Evolutionary conservation across 2,888 invertebrate species (phyloP), one percentile per base, ranked within the genome.

Genomic region (Drosophila silvestris): DNA sequence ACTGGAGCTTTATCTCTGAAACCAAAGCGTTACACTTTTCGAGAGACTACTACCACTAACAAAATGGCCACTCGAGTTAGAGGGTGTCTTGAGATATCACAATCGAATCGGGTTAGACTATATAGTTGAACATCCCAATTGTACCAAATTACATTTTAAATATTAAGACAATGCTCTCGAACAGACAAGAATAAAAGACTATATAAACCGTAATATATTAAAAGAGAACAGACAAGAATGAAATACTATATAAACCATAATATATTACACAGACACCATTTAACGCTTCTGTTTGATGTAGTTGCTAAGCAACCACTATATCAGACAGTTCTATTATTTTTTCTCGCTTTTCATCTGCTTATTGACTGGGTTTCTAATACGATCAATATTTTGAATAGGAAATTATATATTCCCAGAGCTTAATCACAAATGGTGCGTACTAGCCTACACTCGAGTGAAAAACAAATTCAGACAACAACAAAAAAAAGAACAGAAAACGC

Each of bases 401-500:
- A 14, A 7, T 47, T 7, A 7, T 14, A 14, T 26, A 16, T 2
- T 7, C 26, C 9, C 1, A 16, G 7, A 47, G 16, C 26, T 54
- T 4, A 6, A 26, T 26, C 16, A 22, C 16, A 35, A 10, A 19
- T 10, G 54, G 54, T 56, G 69, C 60, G 53, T 54, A 69, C 60
- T 54, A 28, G n/a, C 33, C 47, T 39, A 7, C 6, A 47, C 3
- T n/a, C 28, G 16, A 12, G 50, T 33, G n/a, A 28, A 26, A 22
- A 6, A 44, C 1, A 41, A 26, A 51, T 14, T 35, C 16, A 22
- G 5, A 2, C 19, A 16, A 26, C 26, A 26, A n/a, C n/a, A 26
- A n/a, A 51, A 4, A n/a, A 26, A 33, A 26, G 37, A 12, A 65
- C 61, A 16, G 26, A 47, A 26, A 26, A 47, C 47, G 73, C 61